Conservation (phyloP, 2,888 invertebrate genomes). For the Zeuzera pyrina region DNA sequence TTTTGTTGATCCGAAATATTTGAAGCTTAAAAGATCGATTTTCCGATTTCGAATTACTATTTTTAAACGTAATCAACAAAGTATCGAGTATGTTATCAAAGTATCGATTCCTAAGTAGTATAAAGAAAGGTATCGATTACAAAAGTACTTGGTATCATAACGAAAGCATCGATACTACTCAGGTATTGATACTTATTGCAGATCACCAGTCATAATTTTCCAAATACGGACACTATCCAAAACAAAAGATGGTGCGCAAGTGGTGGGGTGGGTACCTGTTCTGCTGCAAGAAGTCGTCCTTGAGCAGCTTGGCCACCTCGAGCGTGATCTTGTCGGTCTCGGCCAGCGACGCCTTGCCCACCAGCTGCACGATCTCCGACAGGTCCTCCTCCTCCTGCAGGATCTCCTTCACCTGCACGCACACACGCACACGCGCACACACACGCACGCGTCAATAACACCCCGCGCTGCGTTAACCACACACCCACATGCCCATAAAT, state of each 20-base stretch:
- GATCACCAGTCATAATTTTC: neutral
- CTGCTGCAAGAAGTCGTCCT: constrained; percentile 99
- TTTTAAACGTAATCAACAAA: neutral
- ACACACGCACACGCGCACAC: neutral
- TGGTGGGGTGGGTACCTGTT: constrained; percentile 79
- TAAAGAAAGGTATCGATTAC: neutral
- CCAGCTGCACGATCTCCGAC: constrained; percentile 99
- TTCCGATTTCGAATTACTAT: too few relatives aligned
- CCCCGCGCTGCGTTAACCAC: too few relatives aligned
- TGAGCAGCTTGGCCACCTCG: constrained; percentile 97
- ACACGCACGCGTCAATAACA: too few relatives aligned
- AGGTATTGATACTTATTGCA: neutral
- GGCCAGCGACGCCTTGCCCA: constrained; percentile 98
- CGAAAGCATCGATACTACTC: too few relatives aligned
- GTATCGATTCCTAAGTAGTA: neutral
- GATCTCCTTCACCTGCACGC: constrained; percentile 83
- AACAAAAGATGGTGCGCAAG: constrained; percentile 1
- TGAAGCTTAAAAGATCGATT: too few relatives aligned
- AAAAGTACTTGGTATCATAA: too few relatives aligned
- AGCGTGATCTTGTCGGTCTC: constrained; percentile 99
- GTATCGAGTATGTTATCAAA: neutral
- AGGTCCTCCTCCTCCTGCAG: constrained; percentile 99
- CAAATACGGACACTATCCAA: neutral
- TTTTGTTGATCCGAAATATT: too few relatives aligned
- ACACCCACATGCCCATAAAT: too few relatives aligned